Percentiles rank a stretch among this genome's conserved stretches.
These are phyloP conservation scores for Clarias fuscus DNA, from an alignment of 2,797 vertebrate species.

Conservation along the genomic window DNA sequence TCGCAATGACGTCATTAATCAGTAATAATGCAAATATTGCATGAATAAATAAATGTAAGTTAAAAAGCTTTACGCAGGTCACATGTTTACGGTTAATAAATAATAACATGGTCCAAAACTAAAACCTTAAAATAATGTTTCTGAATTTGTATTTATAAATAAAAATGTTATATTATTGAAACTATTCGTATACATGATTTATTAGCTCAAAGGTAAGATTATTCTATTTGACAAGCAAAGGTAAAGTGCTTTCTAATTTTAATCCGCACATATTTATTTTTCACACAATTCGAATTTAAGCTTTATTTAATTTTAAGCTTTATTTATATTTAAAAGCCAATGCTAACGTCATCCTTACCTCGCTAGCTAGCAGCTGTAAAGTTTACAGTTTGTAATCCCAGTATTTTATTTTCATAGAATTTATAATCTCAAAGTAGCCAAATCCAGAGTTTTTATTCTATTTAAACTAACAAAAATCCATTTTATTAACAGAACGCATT, in stretches of 20 bases:
- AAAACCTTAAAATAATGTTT: background rate
- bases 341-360: slow-evolving; percentile 17
- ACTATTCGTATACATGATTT: too few relatives aligned
- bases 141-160: background rate
- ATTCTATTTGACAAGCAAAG: background rate
- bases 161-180: background rate
- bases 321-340: background rate
- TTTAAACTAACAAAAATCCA: background rate
- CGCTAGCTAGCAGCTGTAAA: background rate
- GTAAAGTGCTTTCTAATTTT: background rate
- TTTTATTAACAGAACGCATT: background rate
- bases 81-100: background rate
- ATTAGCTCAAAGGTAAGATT: background rate
- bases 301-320: background rate
- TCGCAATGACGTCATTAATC: background rate
- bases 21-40: background rate
- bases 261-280: background rate
- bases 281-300: background rate
- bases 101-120: background rate
- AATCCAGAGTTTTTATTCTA: too few relatives aligned
- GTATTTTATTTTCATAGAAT: background rate
- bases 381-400: background rate
- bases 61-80: too few relatives aligned
- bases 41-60: background rate
- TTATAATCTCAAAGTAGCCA: background rate